Evolutionary conservation across 2,113 vertebrate species (phyloP).

Genomic region (Leuciscus idus): DNA sequence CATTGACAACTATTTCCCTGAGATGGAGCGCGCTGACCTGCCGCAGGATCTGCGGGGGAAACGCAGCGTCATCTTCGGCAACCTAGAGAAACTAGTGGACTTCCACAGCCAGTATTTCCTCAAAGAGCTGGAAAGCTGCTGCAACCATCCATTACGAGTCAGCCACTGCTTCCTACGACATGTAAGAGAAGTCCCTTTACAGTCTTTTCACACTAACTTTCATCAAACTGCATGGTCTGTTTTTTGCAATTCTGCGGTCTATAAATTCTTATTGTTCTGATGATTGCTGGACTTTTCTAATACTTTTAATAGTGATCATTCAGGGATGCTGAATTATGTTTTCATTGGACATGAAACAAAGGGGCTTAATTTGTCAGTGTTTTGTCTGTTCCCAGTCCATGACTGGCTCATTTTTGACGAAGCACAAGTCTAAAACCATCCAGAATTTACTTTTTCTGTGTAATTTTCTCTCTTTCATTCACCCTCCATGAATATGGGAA

Average conservation of each 20-base stretch:
- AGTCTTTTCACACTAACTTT: not conserved
- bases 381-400: not conserved
- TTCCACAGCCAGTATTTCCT: conserved; percentile 96
- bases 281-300: not conserved
- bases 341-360: not conserved
- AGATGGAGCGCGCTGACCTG: conserved; percentile 89
- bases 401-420: conserved; percentile 2
- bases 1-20: conserved; percentile 90
- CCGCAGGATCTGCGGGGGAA: conserved; percentile 94
- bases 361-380: not conserved
- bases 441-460: not conserved
- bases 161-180: conserved; percentile 94
- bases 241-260: not conserved
- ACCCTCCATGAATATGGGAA: not conserved
- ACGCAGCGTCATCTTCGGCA: conserved; percentile 89
- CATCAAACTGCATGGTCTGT: not conserved
- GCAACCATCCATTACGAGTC: conserved; percentile 87
- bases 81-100: conserved; percentile 92
- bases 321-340: not conserved
- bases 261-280: not conserved
- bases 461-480: not conserved
- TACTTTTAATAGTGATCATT: not conserved
- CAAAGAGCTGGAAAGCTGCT: conserved; percentile 91
- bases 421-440: not conserved
- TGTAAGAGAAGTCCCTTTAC: conserved; percentile 71